Evolutionary conservation across 2,888 invertebrate genomes (phyloP).

Genomic region (Tetanocera ferruginea): DNA sequence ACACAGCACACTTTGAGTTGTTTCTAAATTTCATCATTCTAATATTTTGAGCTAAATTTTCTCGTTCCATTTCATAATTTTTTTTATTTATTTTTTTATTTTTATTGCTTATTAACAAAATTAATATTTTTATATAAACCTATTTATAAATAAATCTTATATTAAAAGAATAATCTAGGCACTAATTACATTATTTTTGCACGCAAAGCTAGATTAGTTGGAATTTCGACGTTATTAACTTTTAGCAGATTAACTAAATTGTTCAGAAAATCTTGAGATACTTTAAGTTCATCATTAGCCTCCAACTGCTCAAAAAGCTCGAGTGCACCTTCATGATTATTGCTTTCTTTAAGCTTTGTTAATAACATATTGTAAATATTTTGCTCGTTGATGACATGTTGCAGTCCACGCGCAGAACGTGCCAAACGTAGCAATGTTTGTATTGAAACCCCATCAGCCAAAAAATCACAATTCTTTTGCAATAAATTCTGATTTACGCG

Average conservation of each 20-base stretch:
- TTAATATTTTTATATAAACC: too few species aligned
- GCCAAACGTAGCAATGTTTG: slow-evolving; percentile 63
- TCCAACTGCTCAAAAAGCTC: slow-evolving; percentile 65
- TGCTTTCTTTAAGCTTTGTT: slow-evolving; percentile 58
- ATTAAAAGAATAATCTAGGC: neutral
- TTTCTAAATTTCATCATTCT: neutral
- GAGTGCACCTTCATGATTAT: slow-evolving; percentile 62
- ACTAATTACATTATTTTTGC: slow-evolving; percentile 53
- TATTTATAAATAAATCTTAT: slow-evolving; percentile 1
- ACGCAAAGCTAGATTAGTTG: slow-evolving; percentile 64
- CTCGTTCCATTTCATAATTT: neutral
- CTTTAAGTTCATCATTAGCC: slow-evolving; percentile 61
- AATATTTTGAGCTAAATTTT: neutral
- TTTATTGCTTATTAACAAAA: too few species aligned
- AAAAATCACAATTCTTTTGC: slow-evolving; percentile 71
- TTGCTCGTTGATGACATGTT: slow-evolving; percentile 63
- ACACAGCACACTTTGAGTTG: neutral
- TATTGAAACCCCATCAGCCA: slow-evolving; percentile 62
- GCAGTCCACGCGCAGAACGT: slow-evolving; percentile 61
- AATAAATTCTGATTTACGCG: slow-evolving; percentile 72
- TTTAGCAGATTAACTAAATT: slow-evolving; percentile 64
- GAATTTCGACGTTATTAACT: slow-evolving; percentile 65
- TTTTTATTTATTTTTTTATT: too few species aligned
- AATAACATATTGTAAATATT: slow-evolving; percentile 66
- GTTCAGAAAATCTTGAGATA: slow-evolving; percentile 62